Evolutionary conservation across 2,888 invertebrate species (phyloP).

Genomic region (Allacma fusca): DNA sequence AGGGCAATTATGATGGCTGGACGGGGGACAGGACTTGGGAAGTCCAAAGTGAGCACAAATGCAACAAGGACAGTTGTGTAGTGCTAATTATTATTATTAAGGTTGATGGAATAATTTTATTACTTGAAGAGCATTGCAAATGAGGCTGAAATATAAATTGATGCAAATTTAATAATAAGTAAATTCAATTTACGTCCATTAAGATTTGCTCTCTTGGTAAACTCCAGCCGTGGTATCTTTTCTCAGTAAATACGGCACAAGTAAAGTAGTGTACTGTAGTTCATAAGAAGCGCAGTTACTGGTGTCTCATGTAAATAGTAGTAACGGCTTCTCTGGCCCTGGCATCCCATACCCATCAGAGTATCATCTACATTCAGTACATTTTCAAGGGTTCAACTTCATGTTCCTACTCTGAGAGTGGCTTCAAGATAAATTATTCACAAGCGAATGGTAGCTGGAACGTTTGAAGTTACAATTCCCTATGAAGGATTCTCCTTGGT

Average conservation of each 20-base stretch:
- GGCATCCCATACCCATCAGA: too few relatives aligned
- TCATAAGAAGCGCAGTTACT: too few relatives aligned
- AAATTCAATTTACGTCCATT: constrained; percentile 24
- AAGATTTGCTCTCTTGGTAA: constrained; percentile 15
- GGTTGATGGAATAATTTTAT: constrained; percentile 21
- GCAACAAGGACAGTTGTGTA: neutral
- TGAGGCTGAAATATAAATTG: constrained; percentile 19
- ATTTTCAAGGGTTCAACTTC: too few relatives aligned
- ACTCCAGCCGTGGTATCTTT: neutral
- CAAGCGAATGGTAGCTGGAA: too few relatives aligned
- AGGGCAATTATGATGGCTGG: neutral
- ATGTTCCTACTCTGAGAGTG: too few relatives aligned
- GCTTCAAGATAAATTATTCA: too few relatives aligned
- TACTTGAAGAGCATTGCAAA: constrained; percentile 22
- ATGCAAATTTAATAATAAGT: constrained; percentile 18
- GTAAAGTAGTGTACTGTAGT: too few relatives aligned
- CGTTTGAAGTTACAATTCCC: too few relatives aligned
- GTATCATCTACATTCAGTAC: too few relatives aligned
- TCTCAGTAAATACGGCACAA: neutral
- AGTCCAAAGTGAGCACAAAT: neutral
- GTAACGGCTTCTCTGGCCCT: too few relatives aligned
- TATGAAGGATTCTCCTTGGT: too few relatives aligned
- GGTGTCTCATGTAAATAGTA: too few relatives aligned
- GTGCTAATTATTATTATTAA: neutral
- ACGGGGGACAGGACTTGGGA: neutral